Evolutionary conservation across 2,888 invertebrate genomes (phyloP), one percentile per base, ranked within the genome.

Genomic region (Drosophila anomalata): DNA sequence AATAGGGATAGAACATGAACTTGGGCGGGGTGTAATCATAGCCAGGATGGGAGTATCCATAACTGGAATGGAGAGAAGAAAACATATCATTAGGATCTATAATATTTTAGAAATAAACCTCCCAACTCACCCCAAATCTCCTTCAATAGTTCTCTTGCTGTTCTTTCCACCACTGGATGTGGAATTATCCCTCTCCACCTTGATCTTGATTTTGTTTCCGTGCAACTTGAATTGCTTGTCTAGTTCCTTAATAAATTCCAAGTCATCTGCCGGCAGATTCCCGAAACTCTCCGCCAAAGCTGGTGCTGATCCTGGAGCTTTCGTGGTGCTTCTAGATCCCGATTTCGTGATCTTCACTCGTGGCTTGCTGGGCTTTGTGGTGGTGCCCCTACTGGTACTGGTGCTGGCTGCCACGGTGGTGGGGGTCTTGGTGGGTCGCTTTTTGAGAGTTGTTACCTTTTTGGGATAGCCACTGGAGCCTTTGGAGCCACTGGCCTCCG

Each of bases 91-190:
- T 92, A 92, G 73, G 93, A 33, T 6, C 33, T 22, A 8, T 12
- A 12, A 0, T 0, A 3, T 39, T 14, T 17, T 14, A 2, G 3
- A 3, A 20, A 1, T 2, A 5, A 14, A 7, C 11, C 3, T 2
- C 3, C 1, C 14, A 20, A 77, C 95, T 88, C 95, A 96, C 62
- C 96, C 96, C 11, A 96, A 91, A 51, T 94, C 94, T 0, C 94
- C 94, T 74, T 96, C 95, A 12, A 96, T 94, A 0, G 96, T 96
- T 76, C 96, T 92, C 86, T 96, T 96, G 46, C 77, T 86, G 62
- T 86, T 91, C 46, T 90, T 90, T 20, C 76, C 48, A 7, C 72
- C 42, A 9, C 73, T 39, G 12, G 12, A 42, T n/a, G 47, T 77
- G 12, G 84, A 63, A 68, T 92, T 92, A 31, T 89, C 90, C 26